Evolutionary conservation across 2,113 vertebrate species (phyloP).

Genomic region (Pangasianodon hypophthalmus): DNA sequence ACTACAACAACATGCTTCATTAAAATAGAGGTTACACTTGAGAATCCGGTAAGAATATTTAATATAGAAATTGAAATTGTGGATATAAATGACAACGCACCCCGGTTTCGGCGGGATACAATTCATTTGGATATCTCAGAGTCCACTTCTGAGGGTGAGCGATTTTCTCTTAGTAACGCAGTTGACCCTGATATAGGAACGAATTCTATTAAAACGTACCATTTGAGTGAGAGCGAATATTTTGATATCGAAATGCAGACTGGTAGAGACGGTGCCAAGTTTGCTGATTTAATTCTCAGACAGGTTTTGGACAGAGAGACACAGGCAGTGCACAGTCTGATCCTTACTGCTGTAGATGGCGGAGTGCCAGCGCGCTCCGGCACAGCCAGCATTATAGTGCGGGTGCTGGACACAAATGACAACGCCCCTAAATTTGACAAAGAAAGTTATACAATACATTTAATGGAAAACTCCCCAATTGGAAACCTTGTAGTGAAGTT

Average conservation of each 20-base stretch:
- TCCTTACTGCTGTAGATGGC: constrained; percentile 57
- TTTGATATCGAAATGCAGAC: constrained; percentile 57
- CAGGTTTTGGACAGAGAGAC: constrained; percentile 50
- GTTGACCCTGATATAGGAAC: constrained; percentile 56
- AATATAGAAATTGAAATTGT: constrained; percentile 61
- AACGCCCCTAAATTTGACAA: constrained; percentile 59
- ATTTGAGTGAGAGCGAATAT: constrained; percentile 57
- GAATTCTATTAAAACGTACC: constrained; percentile 57
- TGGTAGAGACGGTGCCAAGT: constrained; percentile 53
- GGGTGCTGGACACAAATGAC: constrained; percentile 60
- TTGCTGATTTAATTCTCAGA: constrained; percentile 52
- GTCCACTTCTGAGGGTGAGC: constrained; percentile 42
- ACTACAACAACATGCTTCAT: constrained; percentile 58
- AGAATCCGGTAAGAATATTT: constrained; percentile 67
- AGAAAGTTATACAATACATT: constrained; percentile 45
- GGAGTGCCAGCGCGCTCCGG: constrained; percentile 54
- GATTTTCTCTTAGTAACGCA: constrained; percentile 58
- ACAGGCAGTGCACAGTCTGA: constrained; percentile 45
- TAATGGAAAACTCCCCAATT: constrained; percentile 53
- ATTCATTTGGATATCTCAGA: constrained; percentile 62
- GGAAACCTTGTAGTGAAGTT: constrained; percentile 50
- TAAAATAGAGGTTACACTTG: constrained; percentile 70
- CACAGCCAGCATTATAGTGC: constrained; percentile 47
- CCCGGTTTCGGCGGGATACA: constrained; percentile 60
- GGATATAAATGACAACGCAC: constrained; percentile 59